phyloP scores from a whole-genome alignment of 2,113 vertebrate species.

The Vanacampus margaritifer region DNA sequence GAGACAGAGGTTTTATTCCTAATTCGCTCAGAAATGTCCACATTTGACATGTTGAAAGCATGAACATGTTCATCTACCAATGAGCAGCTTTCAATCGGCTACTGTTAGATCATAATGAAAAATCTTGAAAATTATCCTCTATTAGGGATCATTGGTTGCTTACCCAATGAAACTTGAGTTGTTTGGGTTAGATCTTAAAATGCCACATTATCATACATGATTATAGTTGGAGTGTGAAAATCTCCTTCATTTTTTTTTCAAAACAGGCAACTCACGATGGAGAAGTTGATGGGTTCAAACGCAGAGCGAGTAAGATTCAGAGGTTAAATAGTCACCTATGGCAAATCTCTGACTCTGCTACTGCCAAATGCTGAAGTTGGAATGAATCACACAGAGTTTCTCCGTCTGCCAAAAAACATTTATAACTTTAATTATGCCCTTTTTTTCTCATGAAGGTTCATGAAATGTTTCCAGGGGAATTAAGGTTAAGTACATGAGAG shows the following conservation, averaged over 20 bases:
- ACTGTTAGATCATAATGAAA: too few relatives aligned
- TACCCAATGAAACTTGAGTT: neutral
- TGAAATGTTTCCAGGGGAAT: constrained; percentile 1
- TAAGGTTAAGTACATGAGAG: constrained; percentile 2
- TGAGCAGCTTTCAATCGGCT: too few relatives aligned
- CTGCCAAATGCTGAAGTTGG: constrained; percentile 5
- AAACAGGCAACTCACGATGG: neutral
- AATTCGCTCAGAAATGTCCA: too few relatives aligned
- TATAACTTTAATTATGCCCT: neutral
- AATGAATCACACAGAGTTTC: neutral
- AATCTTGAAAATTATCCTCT: neutral
- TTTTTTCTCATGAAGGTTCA: neutral
- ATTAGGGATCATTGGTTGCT: neutral
- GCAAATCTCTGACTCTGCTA: constrained; percentile 1
- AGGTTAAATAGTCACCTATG: neutral
- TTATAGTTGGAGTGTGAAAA: neutral
- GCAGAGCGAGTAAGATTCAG: neutral
- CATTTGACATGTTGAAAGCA: too few relatives aligned
- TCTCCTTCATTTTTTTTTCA: neutral
- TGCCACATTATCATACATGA: neutral
- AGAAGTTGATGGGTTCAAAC: constrained; percentile 1
- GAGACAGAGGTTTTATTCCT: too few relatives aligned
- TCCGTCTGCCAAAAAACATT: constrained; percentile 1
- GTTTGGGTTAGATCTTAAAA: neutral
- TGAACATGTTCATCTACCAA: too few relatives aligned